A percentile compares a stretch with the other conserved stretches of the same genome.
Conservation (phyloP, 2,888 invertebrate genomes). For the Fragum sueziense region DNA sequence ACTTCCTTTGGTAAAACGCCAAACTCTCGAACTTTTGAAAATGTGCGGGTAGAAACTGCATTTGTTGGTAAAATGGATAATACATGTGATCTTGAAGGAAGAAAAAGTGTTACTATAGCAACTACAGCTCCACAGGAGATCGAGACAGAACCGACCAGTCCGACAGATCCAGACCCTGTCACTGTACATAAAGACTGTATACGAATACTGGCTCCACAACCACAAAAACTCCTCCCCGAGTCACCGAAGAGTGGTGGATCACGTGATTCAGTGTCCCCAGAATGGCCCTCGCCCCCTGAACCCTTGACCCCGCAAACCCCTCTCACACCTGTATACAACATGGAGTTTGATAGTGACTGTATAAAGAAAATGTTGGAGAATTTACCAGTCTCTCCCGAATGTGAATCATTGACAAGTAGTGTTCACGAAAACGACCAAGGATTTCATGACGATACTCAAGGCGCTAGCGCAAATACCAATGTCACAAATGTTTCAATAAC, state of each 20-base stretch:
- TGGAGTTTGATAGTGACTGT: conserved; percentile 90
- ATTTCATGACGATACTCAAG: conserved; percentile 70
- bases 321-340: conserved; percentile 72
- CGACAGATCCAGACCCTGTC: conserved; percentile 27
- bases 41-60: conserved; percentile 68
- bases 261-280: conserved; percentile 82
- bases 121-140: conserved; percentile 37
- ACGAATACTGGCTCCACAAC: conserved; percentile 63
- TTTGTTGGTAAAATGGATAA: conserved; percentile 65
- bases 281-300: conserved; percentile 80
- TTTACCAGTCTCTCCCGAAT: conserved; percentile 86
- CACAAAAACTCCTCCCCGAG: conserved; percentile 56
- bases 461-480: background rate
- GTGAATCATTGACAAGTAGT: conserved; percentile 54
- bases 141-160: conserved; percentile 35
- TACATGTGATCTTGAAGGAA: conserved; percentile 46
- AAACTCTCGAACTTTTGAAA: conserved; percentile 52
- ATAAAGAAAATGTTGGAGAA: conserved; percentile 97
- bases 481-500: conserved; percentile 3
- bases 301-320: conserved; percentile 76
- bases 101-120: conserved; percentile 63
- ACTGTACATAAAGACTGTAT: conserved; percentile 59
- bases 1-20: conserved; percentile 56
- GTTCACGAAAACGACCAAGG: conserved; percentile 70
- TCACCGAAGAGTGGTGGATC: conserved; percentile 52